Evolutionary conservation across 1,140 invertebrate species (phyloP).

Genomic region (Nilaparvata lugens): DNA sequence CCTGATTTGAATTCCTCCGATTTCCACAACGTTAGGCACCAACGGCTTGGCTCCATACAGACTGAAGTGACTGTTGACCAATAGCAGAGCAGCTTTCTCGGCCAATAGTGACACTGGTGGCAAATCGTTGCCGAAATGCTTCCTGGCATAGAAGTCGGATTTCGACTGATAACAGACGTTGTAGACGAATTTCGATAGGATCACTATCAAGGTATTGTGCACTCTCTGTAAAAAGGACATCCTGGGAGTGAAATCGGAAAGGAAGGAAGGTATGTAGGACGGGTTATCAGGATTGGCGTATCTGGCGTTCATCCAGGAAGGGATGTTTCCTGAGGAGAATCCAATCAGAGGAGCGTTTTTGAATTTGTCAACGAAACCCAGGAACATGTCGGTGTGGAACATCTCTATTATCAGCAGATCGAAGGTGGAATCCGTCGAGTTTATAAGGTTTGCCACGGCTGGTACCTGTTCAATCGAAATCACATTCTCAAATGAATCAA

Average conservation of each 20-base stretch:
- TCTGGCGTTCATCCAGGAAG: constrained; percentile 17
- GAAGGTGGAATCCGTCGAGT: constrained; percentile 28
- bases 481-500: too few relatives aligned
- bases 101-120: constrained; percentile 47
- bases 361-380: constrained; percentile 33
- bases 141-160: constrained; percentile 34
- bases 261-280: constrained; percentile 43
- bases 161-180: neutral
- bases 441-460: constrained; percentile 40
- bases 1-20: constrained; percentile 33
- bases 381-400: constrained; percentile 23
- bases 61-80: constrained; percentile 40
- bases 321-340: constrained; percentile 30
- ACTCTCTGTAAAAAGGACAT: constrained; percentile 48
- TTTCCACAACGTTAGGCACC: constrained; percentile 28
- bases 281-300: constrained; percentile 18
- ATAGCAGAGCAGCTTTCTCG: constrained; percentile 46
- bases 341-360: constrained; percentile 33
- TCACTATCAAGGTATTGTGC: constrained; percentile 34
- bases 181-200: constrained; percentile 3
- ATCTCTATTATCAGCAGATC: constrained; percentile 25
- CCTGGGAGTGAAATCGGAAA: constrained; percentile 37
- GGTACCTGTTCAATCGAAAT: constrained; percentile 14
- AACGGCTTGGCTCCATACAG: constrained; percentile 25
- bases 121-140: constrained; percentile 41